These are phyloP conservation scores for Spea hammondii DNA, from an alignment of 2,797 vertebrate genomes.

Conservation along the genomic window DNA sequence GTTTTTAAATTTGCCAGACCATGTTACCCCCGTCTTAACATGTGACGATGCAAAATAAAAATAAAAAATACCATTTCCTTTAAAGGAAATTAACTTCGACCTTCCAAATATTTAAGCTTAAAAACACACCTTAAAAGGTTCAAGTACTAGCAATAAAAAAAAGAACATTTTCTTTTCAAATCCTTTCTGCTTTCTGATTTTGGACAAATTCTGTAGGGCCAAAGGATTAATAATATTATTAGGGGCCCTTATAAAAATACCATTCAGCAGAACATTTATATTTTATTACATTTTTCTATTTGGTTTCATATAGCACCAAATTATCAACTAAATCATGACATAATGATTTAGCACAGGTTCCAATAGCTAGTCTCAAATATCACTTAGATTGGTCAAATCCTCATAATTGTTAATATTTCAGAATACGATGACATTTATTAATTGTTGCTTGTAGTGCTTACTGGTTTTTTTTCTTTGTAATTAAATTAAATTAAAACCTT, in stretches of 20 bases:
- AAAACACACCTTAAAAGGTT: neutral
- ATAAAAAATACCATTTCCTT: neutral
- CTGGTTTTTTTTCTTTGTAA: neutral
- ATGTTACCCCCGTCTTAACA: neutral
- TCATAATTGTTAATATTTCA: neutral
- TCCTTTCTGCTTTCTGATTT: too few relatives aligned
- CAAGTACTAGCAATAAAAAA: too few relatives aligned
- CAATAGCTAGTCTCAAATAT: too few relatives aligned
- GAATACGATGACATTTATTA: neutral
- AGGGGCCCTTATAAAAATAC: neutral
- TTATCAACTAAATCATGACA: neutral
- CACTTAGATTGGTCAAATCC: neutral
- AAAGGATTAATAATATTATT: neutral
- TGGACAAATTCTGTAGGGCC: neutral
- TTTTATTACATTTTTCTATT: neutral
- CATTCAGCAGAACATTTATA: neutral
- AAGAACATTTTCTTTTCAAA: too few relatives aligned
- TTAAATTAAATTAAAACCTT: too few relatives aligned
- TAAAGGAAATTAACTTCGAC: neutral
- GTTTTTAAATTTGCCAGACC: slow-evolving; percentile 17
- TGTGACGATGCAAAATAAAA: slow-evolving; percentile 1
- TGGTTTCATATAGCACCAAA: neutral
- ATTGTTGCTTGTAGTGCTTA: neutral
- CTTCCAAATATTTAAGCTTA: neutral
- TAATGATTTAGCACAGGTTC: neutral